A percentile compares a stretch with the other conserved stretches of the same genome.
phyloP scores from a whole-genome alignment of 2,797 vertebrate species.

The Falco naumanni region DNA sequence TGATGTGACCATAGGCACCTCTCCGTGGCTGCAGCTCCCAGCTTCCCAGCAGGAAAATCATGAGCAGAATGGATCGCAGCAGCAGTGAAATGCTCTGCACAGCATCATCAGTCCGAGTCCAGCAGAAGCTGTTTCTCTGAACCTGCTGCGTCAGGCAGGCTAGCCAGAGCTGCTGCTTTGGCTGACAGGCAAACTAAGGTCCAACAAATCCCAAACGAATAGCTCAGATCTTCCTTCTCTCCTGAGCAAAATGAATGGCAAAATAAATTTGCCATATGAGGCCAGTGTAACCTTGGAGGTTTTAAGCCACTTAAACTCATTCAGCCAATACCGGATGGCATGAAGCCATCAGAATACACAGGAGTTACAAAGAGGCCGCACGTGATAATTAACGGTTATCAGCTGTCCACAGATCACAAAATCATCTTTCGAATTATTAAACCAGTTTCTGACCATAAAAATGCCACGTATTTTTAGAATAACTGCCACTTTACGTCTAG shows the following conservation, averaged over 20 bases:
- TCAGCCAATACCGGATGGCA: not conserved
- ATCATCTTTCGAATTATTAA: not conserved
- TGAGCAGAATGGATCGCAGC: not conserved
- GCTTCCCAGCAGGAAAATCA: not conserved
- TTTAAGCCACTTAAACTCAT: not conserved
- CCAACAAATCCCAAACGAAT: not conserved
- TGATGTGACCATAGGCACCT: not conserved
- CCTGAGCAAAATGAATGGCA: not conserved
- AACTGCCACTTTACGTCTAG: not conserved
- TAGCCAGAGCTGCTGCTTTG: not conserved
- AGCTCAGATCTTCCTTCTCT: not conserved
- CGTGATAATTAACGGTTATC: not conserved
- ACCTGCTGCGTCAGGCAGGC: not conserved
- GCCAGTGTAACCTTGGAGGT: not conserved
- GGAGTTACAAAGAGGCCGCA: not conserved
- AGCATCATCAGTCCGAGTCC: rapidly evolving
- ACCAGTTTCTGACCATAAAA: not conserved
- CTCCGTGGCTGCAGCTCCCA: not conserved
- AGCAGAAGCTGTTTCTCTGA: not conserved
- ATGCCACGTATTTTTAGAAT: not conserved
- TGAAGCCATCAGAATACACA: not conserved
- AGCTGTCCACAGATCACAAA: not conserved
- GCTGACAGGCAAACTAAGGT: not conserved
- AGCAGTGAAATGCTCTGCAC: not conserved
- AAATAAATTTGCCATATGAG: not conserved